Evolutionary conservation across 2,888 invertebrate genomes (phyloP), one percentile per base, ranked within the genome.

Genomic region (Drosophila phalerata): DNA sequence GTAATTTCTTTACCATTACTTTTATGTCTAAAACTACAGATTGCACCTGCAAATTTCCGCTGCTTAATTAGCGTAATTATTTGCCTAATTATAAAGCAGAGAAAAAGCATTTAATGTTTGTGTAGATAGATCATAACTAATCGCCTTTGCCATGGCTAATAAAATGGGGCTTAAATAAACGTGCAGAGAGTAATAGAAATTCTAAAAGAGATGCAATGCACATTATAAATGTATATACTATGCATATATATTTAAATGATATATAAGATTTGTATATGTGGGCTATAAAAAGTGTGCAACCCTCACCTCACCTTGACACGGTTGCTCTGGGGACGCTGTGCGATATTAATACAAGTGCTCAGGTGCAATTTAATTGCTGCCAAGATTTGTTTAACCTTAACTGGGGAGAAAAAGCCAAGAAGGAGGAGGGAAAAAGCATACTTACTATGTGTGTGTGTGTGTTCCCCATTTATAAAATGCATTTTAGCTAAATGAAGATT

Each of bases 281-380:
- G 52, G 73, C 79, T 82, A 88, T 80, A 84, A 88, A 84, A 85
- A 83, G 81, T 73, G 25, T 53, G 66, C 89, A 87, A 86, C 85
- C 85, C 85, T 86, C 85, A 86, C 73, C 85, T 86, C 85, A 89
- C 85, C 85, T 86, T 86, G 85, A 89, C 85, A 86, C 51, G 73
- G 63, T 84, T 86, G 76, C 58, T 57, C 13, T 53, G 57, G 70
- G 66, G 52, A 43, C 38, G 43, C 40, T n/a, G 51, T 11, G 49
- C 40, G 49, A 72, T 81, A 75, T 79, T 85, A 76, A 84, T 67
- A 69, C 80, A 40, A 77, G 77, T 83, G 77, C 87, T 76, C 89
- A 89, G 86, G 89, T 89, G 86, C 83, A 86, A 83, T 79, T 88
- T 78, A 85, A 83, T 85, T 88, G 89, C 81, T 86, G 86, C 88